Base-by-base conservation (phyloP, 2,888 invertebrate genomes). In the Drosophila quinaria region DNA sequence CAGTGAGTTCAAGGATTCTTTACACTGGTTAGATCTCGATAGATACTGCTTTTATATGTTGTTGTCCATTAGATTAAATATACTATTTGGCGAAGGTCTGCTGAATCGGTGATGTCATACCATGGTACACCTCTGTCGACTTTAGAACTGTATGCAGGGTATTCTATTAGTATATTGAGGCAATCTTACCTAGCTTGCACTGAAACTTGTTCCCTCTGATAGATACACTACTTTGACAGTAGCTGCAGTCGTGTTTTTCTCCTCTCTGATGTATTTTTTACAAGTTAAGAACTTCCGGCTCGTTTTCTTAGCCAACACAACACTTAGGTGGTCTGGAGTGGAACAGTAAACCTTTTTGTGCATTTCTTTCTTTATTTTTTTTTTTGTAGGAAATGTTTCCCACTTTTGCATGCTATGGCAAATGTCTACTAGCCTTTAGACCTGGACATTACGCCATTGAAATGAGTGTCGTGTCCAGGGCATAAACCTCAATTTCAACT, bases 401-500 rank as follows among this genome's bases (percentile, higher is more conserved):
- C 46, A 50, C 19, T 47, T 59, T 59, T 47, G 58, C 47, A 50
- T 60, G 37, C 47, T 10, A 37, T 49, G 31, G 47, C 19, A 49
- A 39, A 47, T 47, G 59, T 52, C 31, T 33, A 15, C 33, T 52
- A 35, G 42, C 51, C 51, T n/a, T 22, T 35, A 29, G 61, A 52
- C 17, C 39, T 56, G 56, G 17, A 17, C 31, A 29, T 13, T 17
- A 31, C 22, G 44, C 22, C 49, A 47, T 55, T 72, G 75, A 50
- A 59, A 47, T 42, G 74, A 62, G 39, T 69, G 75, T 59, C 76
- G 37, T 75, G 76, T 62, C 80, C 76, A 49, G 80, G 76, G 80
- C 80, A 79, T 79, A 74, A 76, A 75, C 80, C 76, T 79, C 69
- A 69, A 65, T 74, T 56, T 47, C 80, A 65, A 79, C 75, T 61